Evolutionary conservation across 2,888 invertebrate genomes (phyloP).

Genomic region (Oligia latruncula): DNA sequence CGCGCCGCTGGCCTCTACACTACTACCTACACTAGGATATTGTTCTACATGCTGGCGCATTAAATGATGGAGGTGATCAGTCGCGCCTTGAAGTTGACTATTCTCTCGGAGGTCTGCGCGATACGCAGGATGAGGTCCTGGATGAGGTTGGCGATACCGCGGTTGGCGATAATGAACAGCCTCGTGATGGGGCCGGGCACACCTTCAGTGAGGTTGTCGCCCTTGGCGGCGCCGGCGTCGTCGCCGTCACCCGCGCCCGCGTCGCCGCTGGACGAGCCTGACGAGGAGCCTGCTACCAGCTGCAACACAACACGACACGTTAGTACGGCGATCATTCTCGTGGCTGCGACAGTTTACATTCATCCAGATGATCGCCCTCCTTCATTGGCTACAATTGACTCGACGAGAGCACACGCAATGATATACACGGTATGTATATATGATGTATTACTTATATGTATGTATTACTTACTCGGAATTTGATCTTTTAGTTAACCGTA

Average conservation of each 20-base stretch:
- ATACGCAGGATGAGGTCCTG: conserved; percentile 97
- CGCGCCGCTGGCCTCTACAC: conserved; percentile 63
- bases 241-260: conserved; percentile 87
- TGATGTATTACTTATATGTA: neutral
- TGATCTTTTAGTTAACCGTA: neutral
- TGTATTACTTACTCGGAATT: neutral
- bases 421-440: too few species aligned
- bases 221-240: conserved; percentile 90
- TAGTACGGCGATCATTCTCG: neutral
- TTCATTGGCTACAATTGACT: neutral
- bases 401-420: neutral
- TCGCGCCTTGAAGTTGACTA: conserved; percentile 98
- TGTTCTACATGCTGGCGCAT: conserved; percentile 82
- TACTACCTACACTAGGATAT: conserved; percentile 75
- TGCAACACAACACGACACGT: conserved; percentile 79
- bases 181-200: conserved; percentile 96
- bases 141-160: conserved; percentile 96
- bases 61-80: conserved; percentile 97
- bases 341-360: conserved; percentile 10
- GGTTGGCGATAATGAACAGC: conserved; percentile 96
- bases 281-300: conserved; percentile 93
- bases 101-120: conserved; percentile 96
- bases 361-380: neutral
- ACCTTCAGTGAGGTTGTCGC: conserved; percentile 93
- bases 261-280: conserved; percentile 89